A percentile compares a stretch with the other conserved stretches of the same genome.
Evolutionary conservation across 2,888 invertebrate species (phyloP).

Genomic region (Scelioninae gen. 1): DNA sequence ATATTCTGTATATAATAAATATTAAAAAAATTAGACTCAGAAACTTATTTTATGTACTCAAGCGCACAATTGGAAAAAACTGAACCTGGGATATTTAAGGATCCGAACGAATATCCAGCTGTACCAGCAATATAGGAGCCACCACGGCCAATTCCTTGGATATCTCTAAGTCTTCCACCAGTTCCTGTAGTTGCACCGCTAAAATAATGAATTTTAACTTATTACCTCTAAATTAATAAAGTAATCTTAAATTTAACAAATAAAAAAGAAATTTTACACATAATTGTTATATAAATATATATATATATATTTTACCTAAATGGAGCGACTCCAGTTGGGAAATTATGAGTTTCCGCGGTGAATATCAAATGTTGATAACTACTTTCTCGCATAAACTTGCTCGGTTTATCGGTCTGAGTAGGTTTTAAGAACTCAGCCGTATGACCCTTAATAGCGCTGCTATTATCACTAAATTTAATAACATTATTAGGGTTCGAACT

Average conservation of each 20-base stretch:
- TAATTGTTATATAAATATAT: too few relatives aligned
- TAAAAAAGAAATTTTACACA: too few relatives aligned
- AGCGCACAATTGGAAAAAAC: too few relatives aligned
- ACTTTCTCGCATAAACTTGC: slow-evolving; percentile 85
- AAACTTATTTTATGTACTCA: too few relatives aligned
- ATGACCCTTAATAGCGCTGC: slow-evolving; percentile 96
- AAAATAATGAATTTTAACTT: too few relatives aligned
- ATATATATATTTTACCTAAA: too few relatives aligned
- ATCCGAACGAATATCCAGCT: slow-evolving; percentile 98
- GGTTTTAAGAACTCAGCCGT: slow-evolving; percentile 89
- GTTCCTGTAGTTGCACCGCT: slow-evolving; percentile 99
- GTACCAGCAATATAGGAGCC: slow-evolving; percentile 97
- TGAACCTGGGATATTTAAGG: slow-evolving; percentile 93
- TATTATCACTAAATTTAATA: slow-evolving; percentile 98
- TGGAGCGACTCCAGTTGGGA: too few relatives aligned
- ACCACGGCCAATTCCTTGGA: slow-evolving; percentile 97
- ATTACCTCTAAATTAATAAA: too few relatives aligned
- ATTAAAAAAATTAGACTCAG: too few relatives aligned
- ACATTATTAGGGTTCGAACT: slow-evolving; percentile 96
- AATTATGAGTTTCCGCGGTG: slow-evolving; percentile 97
- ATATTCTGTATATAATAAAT: too few relatives aligned
- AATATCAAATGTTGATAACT: slow-evolving; percentile 95
- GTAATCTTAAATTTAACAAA: too few relatives aligned
- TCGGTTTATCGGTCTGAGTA: slow-evolving; percentile 87
- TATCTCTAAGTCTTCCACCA: slow-evolving; percentile 97